These are phyloP conservation scores for Pogonomyrmex barbatus DNA, from an alignment of 1,140 invertebrate genomes.

Conservation along the genomic window DNA sequence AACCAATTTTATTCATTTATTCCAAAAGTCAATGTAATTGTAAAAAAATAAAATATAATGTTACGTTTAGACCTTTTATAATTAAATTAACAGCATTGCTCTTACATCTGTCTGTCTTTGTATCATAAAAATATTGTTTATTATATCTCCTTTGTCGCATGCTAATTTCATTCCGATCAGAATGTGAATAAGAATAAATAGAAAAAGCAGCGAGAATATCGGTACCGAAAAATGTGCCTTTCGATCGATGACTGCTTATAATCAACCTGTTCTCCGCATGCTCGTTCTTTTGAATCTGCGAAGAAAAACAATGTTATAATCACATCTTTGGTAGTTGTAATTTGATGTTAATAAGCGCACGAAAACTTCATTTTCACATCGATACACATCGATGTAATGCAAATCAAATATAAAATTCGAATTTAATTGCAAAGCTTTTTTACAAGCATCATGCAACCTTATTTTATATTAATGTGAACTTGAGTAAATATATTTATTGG, in stretches of 20 bases:
- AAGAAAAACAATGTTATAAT: constrained; percentile 61
- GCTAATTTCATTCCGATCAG: neutral
- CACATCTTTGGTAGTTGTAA: constrained; percentile 54
- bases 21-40: no score
- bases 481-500: neutral
- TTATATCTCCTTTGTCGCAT: constrained; percentile 2
- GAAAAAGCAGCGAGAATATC: constrained; percentile 8
- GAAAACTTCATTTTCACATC: constrained; percentile 52
- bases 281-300: constrained; percentile 54
- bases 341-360: constrained; percentile 66
- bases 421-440: constrained; percentile 32
- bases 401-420: neutral
- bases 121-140: neutral
- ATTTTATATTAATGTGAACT: neutral
- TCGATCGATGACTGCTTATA: constrained; percentile 35
- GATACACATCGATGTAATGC: neutral
- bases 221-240: constrained; percentile 27
- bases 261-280: constrained; percentile 24
- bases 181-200: constrained; percentile 19
- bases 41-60: no score
- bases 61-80: no score
- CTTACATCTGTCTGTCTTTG: no score
- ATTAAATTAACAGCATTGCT: no score
- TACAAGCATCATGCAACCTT: neutral
- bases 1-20: no score